A percentile compares a stretch with the other conserved stretches of the same genome.
These are phyloP conservation scores for Lydus trimaculatus DNA, from an alignment of 2,888 invertebrate genomes.

Conservation along the genomic window DNA sequence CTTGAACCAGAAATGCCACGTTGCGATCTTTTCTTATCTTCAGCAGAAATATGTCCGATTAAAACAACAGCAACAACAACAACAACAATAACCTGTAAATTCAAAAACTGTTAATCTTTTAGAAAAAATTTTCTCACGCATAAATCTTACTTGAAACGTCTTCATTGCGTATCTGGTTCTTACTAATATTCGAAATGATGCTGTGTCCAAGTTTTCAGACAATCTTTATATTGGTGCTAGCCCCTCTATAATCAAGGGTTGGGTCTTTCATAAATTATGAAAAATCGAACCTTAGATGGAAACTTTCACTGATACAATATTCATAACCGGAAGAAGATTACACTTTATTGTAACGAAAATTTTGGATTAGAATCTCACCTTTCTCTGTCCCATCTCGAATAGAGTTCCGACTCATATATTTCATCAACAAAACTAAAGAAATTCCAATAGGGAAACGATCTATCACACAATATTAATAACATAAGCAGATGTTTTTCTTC, in stretches of 20 bases:
- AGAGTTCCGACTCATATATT: not conserved
- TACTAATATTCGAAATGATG: conserved; percentile 39
- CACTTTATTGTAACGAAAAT: conserved; percentile 20
- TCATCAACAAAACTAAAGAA: not conserved
- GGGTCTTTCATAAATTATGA: conserved; percentile 37
- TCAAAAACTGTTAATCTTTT: not conserved
- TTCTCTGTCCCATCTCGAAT: not conserved
- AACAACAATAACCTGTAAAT: conserved; percentile 42
- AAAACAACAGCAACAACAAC: conserved; percentile 39
- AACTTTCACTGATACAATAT: conserved; percentile 47
- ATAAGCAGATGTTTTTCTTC: not conserved
- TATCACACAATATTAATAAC: not conserved
- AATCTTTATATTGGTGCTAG: conserved; percentile 44
- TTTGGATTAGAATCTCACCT: conserved; percentile 15
- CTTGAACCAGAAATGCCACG: conserved; percentile 40
- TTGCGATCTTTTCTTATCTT: conserved; percentile 51
- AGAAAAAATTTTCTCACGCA: too few species aligned
- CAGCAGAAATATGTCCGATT: conserved; percentile 39
- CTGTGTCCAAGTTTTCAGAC: conserved; percentile 27
- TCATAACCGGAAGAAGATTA: conserved; percentile 34
- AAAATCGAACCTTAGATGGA: conserved; percentile 38
- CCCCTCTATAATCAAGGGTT: conserved; percentile 36
- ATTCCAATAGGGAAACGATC: not conserved
- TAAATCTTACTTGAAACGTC: conserved; percentile 45
- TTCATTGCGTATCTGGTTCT: conserved; percentile 40